A percentile compares a stretch with the other conserved stretches of the same genome.
Conservation (phyloP, 1,140 invertebrate species). For the Agraylea sexmaculata region DNA sequence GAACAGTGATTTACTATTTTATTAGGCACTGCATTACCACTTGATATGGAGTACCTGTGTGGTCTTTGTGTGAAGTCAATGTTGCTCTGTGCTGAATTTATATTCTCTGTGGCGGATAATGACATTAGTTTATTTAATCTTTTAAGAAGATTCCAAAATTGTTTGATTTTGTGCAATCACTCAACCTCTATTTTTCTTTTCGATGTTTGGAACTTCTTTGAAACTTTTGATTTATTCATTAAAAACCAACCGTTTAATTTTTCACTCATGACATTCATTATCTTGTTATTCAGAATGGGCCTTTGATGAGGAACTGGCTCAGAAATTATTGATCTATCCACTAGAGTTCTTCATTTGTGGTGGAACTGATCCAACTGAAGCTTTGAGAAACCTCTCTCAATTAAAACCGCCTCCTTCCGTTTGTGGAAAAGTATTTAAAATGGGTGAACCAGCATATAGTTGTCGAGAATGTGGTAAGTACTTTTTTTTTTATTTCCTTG, state of each 20-base stretch:
- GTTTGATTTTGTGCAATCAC: too few relatives aligned
- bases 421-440: conserved; percentile 91
- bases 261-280: background rate
- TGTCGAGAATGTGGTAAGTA: conserved; percentile 82
- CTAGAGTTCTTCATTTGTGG: conserved; percentile 71
- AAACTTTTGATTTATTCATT: background rate
- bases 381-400: conserved; percentile 45
- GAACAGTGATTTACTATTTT: too few relatives aligned
- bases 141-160: too few relatives aligned
- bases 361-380: conserved; percentile 49
- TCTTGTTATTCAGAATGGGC: conserved; percentile 41
- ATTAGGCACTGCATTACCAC: too few relatives aligned
- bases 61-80: too few relatives aligned
- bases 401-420: conserved; percentile 63
- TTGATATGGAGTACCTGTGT: too few relatives aligned
- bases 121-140: too few relatives aligned
- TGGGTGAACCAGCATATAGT: conserved; percentile 94
- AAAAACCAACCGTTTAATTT: background rate
- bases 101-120: too few relatives aligned
- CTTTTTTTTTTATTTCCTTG: background rate
- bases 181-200: too few relatives aligned
- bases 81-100: too few relatives aligned
- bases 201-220: too few relatives aligned
- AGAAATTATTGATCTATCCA: conserved; percentile 52
- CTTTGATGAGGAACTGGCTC: conserved; percentile 58